Percentiles rank a stretch among this genome's conserved stretches.
Conservation (phyloP, 2,113 vertebrate species). For the Microtus oregoni region DNA sequence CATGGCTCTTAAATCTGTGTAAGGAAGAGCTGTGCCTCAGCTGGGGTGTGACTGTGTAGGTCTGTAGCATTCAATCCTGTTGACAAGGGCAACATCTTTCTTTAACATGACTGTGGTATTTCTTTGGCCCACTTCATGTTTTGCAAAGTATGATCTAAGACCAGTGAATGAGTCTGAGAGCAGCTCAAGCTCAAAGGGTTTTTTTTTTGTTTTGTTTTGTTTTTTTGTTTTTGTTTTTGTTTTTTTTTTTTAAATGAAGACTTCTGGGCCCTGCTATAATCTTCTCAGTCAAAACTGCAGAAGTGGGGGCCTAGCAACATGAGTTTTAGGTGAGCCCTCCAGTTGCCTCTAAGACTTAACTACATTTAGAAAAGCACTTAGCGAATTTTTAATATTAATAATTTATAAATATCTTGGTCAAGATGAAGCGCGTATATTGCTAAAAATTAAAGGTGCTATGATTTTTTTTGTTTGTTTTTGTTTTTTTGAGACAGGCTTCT, state of each 20-base stretch:
- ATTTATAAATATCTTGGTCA: neutral
- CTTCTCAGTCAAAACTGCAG: neutral
- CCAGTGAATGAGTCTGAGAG: neutral
- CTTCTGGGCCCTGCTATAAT: neutral
- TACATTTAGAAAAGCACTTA: constrained; percentile 36
- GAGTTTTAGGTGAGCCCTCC: neutral
- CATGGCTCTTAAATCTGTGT: too few relatives aligned
- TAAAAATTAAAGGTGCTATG: neutral
- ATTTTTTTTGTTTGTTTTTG: too few relatives aligned
- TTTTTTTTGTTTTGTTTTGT: too few relatives aligned
- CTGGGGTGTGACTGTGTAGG: neutral
- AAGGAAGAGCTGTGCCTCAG: neutral
- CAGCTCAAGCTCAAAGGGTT: neutral
- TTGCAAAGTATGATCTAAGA: neutral
- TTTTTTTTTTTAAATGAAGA: neutral
- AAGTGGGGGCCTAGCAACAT: neutral
- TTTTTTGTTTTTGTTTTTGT: too few relatives aligned
- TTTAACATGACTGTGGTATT: neutral
- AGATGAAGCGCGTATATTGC: neutral
- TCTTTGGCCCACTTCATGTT: neutral
- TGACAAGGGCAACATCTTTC: neutral
- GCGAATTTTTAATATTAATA: neutral
- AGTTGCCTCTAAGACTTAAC: neutral
- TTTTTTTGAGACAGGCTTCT: too few relatives aligned
- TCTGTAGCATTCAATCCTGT: neutral